phyloP scores from a whole-genome alignment of 2,797 vertebrate genomes.

The Mormyrus proboscirostris region DNA sequence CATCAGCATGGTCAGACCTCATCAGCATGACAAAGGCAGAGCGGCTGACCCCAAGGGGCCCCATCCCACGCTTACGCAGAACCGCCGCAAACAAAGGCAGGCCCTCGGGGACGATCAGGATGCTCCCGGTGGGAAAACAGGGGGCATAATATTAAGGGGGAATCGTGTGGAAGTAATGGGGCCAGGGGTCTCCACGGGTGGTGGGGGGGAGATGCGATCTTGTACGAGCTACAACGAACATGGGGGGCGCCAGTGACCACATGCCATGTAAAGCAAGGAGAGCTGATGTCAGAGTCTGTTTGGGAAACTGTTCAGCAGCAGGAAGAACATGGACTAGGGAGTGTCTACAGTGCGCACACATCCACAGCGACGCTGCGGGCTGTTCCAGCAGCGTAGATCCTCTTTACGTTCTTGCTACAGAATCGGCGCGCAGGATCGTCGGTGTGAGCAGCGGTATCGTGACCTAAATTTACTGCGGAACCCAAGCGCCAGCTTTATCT shows the following conservation, averaged over 20 bases:
- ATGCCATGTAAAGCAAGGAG: not conserved
- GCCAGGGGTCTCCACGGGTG: not conserved
- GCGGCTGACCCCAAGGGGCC: slow-evolving; percentile 30
- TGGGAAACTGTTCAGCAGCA: not conserved
- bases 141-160: not conserved
- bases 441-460: not conserved
- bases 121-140: not conserved
- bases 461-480: not conserved
- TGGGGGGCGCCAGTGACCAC: not conserved
- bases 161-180: not conserved
- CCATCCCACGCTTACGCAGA: not conserved
- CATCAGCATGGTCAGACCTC: slow-evolving; percentile 20
- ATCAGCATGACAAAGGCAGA: slow-evolving; percentile 51
- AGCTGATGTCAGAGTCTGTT: not conserved
- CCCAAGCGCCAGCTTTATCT: not conserved
- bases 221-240: not conserved
- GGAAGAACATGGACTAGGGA: not conserved
- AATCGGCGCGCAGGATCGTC: not conserved
- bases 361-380: not conserved
- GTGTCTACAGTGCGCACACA: not conserved
- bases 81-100: not conserved
- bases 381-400: not conserved
- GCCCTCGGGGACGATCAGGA: not conserved
- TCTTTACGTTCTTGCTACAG: not conserved
- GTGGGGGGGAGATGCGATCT: not conserved